Percentiles rank a stretch among this genome's conserved stretches.
phyloP scores from a whole-genome alignment of 1,140 invertebrate species.

The Uloborus diversus region DNA sequence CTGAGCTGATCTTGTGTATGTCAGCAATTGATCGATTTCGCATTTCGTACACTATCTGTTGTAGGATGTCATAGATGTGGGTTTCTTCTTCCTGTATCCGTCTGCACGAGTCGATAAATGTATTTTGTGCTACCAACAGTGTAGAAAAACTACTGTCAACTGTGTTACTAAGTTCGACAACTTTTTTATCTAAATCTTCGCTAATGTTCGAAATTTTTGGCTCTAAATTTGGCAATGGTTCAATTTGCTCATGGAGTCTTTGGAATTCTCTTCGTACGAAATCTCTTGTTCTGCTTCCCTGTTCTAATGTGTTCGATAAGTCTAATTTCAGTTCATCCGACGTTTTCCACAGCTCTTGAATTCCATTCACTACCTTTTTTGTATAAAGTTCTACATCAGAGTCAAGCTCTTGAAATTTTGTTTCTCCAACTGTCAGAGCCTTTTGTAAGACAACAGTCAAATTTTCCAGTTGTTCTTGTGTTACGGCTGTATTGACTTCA shows the following conservation, averaged over 20 bases:
- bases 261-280: conserved; percentile 48
- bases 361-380: conserved; percentile 53
- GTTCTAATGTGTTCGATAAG: conserved; percentile 30
- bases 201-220: conserved; percentile 49
- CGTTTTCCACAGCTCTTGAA: conserved; percentile 53
- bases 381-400: conserved; percentile 57
- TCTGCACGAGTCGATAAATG: conserved; percentile 72
- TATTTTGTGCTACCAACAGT: conserved; percentile 70
- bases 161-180: conserved; percentile 61
- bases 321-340: conserved; percentile 28
- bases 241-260: conserved; percentile 51
- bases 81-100: conserved; percentile 71
- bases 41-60: conserved; percentile 71
- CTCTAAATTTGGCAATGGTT: conserved; percentile 27
- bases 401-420: conserved; percentile 57
- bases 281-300: conserved; percentile 49
- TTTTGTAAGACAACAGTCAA: conserved; percentile 35
- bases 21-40: conserved; percentile 68
- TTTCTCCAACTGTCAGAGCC: conserved; percentile 35
- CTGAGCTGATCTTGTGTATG: conserved; percentile 19
- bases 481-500: conserved; percentile 2
- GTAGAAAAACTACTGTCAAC: conserved; percentile 68
- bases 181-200: conserved; percentile 60
- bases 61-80: conserved; percentile 69
- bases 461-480: conserved; percentile 41